Evolutionary conservation across 2,888 invertebrate species (phyloP).

Genomic region (Pteria penguin): DNA sequence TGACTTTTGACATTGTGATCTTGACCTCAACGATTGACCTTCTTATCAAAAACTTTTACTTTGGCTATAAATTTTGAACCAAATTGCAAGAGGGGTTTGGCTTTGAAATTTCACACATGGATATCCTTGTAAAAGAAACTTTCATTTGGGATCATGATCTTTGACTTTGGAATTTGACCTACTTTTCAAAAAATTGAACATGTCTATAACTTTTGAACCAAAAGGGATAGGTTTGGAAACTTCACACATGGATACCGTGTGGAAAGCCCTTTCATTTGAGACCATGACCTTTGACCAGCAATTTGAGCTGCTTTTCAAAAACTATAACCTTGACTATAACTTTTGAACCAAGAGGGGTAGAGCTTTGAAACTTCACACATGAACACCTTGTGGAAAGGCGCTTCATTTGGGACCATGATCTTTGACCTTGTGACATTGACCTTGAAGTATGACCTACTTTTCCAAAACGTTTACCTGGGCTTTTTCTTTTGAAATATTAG

Average conservation of each 20-base stretch:
- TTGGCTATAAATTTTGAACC: neutral
- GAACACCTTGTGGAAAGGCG: no score
- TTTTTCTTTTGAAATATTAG: no score
- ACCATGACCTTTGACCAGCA: neutral
- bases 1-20: neutral
- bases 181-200: neutral
- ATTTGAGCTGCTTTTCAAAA: no score
- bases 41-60: neutral
- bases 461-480: no score
- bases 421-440: no score
- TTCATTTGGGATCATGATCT: neutral
- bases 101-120: neutral
- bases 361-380: no score
- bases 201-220: neutral
- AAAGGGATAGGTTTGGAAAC: neutral
- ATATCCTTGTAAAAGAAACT: neutral
- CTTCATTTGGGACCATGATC: no score
- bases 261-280: neutral
- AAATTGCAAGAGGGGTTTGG: neutral
- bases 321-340: neutral
- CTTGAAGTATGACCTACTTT: no score
- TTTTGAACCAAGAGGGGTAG: neutral
- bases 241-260: neutral
- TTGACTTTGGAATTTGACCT: neutral
- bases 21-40: neutral